phyloP scores from a whole-genome alignment of 2,888 invertebrate species.

The Drosophila meridiana region DNA sequence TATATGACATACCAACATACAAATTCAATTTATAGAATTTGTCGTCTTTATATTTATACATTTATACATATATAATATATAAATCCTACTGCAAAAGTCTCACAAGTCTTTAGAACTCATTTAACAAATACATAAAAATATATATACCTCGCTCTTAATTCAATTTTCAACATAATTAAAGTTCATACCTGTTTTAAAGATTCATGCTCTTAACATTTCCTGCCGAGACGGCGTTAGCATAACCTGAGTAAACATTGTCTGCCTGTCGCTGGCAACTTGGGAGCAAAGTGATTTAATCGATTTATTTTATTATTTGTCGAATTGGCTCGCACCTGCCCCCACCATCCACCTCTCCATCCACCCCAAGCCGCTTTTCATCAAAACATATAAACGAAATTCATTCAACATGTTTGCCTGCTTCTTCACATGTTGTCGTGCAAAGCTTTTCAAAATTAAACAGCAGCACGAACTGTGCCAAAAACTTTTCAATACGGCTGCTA shows the following conservation, averaged over 20 bases:
- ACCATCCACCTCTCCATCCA: background rate
- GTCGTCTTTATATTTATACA: too few species aligned
- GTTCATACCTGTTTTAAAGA: background rate
- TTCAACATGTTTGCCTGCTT: slow-evolving; percentile 57
- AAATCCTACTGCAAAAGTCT: background rate
- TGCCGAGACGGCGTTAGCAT: background rate
- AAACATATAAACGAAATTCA: slow-evolving; percentile 33
- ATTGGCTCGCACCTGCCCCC: slow-evolving; percentile 10
- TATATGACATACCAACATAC: too few species aligned
- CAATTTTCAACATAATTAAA: background rate
- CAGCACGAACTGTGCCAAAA: slow-evolving; percentile 72
- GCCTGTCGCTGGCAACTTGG: slow-evolving; percentile 45
- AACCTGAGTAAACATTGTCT: slow-evolving; percentile 34
- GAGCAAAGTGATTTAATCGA: slow-evolving; percentile 71
- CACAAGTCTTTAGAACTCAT: background rate
- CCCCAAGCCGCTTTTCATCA: background rate
- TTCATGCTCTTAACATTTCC: background rate
- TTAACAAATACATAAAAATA: background rate
- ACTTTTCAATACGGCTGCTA: slow-evolving; percentile 64
- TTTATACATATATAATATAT: background rate
- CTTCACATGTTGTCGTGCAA: slow-evolving; percentile 63
- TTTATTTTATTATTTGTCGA: slow-evolving; percentile 30
- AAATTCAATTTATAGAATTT: too few species aligned
- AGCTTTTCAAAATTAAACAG: slow-evolving; percentile 77
- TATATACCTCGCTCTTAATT: background rate